phyloP scores from a whole-genome alignment of 2,113 vertebrate species.

The Rhinolophus ferrumequinum region DNA sequence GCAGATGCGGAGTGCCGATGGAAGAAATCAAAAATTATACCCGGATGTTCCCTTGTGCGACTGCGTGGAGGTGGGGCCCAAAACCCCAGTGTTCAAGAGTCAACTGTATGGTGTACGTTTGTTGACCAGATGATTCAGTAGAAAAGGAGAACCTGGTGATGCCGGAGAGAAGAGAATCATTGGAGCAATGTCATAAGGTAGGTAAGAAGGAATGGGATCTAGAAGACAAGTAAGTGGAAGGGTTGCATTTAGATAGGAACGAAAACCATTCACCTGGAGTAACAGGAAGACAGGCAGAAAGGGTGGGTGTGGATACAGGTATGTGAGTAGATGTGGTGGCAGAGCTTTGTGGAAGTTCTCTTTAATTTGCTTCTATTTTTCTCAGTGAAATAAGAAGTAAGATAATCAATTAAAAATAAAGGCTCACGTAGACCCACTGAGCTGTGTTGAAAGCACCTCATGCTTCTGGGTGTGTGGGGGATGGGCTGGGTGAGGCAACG shows the following conservation, averaged over 20 bases:
- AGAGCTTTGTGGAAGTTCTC: not conserved
- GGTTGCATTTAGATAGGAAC: not conserved
- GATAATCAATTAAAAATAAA: not conserved
- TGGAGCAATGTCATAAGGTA: not conserved
- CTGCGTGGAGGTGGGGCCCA: not conserved
- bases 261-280: not conserved
- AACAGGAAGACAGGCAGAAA: not conserved
- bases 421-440: not conserved
- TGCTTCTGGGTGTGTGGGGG: no score
- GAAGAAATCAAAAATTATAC: not conserved
- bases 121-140: not conserved
- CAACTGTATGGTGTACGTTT: not conserved
- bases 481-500: no score
- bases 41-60: not conserved
- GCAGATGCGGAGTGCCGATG: not conserved
- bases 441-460: not conserved
- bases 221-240: not conserved
- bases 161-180: not conserved
- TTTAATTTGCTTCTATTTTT: constrained; percentile 4
- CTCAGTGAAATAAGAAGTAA: not conserved
- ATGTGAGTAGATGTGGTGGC: not conserved
- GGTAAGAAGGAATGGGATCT: not conserved
- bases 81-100: rapidly evolving
- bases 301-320: not conserved
- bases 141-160: not conserved